Conservation (phyloP, 1,140 invertebrate genomes). For the Littorina saxatilis region DNA sequence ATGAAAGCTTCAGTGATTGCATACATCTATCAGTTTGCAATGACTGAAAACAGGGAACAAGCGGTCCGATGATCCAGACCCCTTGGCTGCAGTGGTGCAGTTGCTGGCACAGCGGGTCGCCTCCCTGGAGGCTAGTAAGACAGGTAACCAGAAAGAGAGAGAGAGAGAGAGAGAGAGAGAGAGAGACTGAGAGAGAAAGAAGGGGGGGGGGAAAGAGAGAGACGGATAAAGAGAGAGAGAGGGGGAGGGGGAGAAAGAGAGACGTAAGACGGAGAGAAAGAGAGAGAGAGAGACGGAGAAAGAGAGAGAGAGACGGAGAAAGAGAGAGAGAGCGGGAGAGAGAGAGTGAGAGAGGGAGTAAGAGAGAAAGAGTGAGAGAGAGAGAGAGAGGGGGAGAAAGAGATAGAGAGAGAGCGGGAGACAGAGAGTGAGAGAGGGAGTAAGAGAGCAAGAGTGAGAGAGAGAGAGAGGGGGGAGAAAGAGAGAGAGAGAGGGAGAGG, state of each 20-base stretch:
- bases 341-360: not conserved
- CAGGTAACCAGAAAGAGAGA: not conserved
- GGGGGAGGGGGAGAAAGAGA: not conserved
- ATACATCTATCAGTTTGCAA: too few species aligned
- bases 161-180: not conserved
- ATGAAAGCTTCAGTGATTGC: too few species aligned
- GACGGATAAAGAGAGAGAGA: conserved; percentile 10
- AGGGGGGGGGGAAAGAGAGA: not conserved
- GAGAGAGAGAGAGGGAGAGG: conserved; percentile 1
- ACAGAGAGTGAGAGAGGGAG: conserved; percentile 5
- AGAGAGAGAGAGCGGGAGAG: too few species aligned
- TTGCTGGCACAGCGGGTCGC: not conserved
- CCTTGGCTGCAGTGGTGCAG: not conserved
- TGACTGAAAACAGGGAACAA: too few species aligned
- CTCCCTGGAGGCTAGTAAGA: not conserved
- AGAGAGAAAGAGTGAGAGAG: too few species aligned
- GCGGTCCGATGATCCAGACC: not conserved
- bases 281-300: not conserved
- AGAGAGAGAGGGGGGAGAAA: conserved; percentile 15
- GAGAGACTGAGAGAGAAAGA: not conserved
- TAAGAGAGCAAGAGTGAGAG: not conserved
- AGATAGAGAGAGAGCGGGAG: not conserved
- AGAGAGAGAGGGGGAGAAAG: too few species aligned
- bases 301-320: not conserved
- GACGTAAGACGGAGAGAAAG: not conserved